Evolutionary conservation across 1,140 invertebrate genomes (phyloP).

Genomic region (Formica exsecta): DNA sequence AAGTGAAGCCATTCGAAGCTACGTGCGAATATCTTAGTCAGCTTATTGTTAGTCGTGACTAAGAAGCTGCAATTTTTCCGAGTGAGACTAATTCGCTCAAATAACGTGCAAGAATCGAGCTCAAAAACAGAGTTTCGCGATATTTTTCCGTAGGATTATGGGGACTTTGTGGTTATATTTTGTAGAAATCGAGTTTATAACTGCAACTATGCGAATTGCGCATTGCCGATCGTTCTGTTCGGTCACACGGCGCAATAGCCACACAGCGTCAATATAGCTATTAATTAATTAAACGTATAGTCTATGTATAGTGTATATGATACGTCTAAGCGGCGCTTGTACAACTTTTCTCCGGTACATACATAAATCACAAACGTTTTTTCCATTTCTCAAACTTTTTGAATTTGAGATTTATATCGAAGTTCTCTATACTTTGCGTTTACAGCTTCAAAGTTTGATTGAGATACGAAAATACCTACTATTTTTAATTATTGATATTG

Average conservation of each 20-base stretch:
- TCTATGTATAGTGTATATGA: too few species aligned
- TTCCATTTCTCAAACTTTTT: not conserved
- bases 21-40: constrained; percentile 65
- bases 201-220: constrained; percentile 3
- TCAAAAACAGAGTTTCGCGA: constrained; percentile 42
- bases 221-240: constrained; percentile 19
- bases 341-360: not conserved
- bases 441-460: not conserved
- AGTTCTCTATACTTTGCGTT: not conserved
- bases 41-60: constrained; percentile 29
- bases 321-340: not conserved
- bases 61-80: not conserved
- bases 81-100: constrained; percentile 11
- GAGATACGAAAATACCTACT: not conserved
- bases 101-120: constrained; percentile 9
- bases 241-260: not conserved
- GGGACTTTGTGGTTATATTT: constrained; percentile 55
- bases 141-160: constrained; percentile 41
- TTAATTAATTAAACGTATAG: constrained; percentile 3
- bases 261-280: not conserved
- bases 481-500: not conserved
- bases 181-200: constrained; percentile 55
- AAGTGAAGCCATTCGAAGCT: constrained; percentile 11
- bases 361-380: not conserved
- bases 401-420: not conserved